phyloP scores from a whole-genome alignment of 2,888 invertebrate species.

The Melipona bicolor region DNA sequence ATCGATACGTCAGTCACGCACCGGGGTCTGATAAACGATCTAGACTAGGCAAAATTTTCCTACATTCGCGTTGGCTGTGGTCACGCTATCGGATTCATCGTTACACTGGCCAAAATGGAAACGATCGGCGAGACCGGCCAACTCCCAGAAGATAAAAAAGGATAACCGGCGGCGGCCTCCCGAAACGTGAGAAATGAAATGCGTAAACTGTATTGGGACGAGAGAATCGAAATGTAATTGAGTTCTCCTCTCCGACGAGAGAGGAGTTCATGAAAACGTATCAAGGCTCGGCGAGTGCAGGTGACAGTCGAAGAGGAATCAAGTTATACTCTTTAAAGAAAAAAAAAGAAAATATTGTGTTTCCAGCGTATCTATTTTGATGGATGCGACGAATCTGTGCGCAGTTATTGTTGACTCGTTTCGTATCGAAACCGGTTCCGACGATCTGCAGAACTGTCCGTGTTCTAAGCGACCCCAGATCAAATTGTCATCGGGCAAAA shows the following conservation, averaged over 20 bases:
- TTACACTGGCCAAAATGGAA: constrained; percentile 32
- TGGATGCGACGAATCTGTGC: neutral
- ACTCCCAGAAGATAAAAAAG: neutral
- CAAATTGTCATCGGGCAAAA: no score
- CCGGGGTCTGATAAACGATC: constrained; percentile 23
- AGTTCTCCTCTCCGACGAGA: constrained; percentile 19
- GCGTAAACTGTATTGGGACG: constrained; percentile 35
- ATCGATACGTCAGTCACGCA: constrained; percentile 38
- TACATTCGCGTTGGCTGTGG: constrained; percentile 7
- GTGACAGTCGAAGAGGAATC: constrained; percentile 33
- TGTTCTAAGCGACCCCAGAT: neutral
- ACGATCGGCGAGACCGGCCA: constrained; percentile 5
- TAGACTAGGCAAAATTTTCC: constrained; percentile 11
- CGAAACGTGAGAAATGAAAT: constrained; percentile 32
- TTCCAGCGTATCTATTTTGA: neutral
- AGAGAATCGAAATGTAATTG: constrained; percentile 44
- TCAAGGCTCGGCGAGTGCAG: constrained; percentile 20
- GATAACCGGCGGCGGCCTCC: constrained; percentile 6
- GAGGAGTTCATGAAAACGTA: constrained; percentile 6
- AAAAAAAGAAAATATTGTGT: neutral
- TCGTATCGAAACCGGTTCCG: neutral
- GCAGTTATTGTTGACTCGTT: neutral
- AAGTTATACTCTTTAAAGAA: constrained; percentile 35
- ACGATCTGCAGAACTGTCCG: neutral
- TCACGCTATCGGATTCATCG: constrained; percentile 25